A percentile compares a stretch with the other conserved stretches of the same genome.
Evolutionary conservation across 2,113 vertebrate genomes (phyloP).

Genomic region (Parus major): DNA sequence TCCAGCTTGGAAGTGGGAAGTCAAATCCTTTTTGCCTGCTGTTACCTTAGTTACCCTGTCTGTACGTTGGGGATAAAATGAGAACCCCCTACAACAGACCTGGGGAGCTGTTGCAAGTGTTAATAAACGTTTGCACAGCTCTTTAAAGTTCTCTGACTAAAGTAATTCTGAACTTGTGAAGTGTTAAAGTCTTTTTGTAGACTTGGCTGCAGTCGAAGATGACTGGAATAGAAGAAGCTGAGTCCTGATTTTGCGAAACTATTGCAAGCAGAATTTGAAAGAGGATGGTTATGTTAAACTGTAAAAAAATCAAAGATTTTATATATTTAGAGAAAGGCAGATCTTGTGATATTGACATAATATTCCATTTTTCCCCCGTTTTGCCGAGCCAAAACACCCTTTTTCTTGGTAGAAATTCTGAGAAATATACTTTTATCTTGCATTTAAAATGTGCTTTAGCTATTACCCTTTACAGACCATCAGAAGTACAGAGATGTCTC

Average conservation of each 20-base stretch:
- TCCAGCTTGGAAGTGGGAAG: slow-evolving; percentile 60
- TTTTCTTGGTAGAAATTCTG: not conserved
- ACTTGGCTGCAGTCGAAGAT: slow-evolving; percentile 8
- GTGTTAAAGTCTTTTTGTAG: slow-evolving; percentile 40
- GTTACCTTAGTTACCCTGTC: slow-evolving; percentile 57
- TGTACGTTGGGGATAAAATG: slow-evolving; percentile 10
- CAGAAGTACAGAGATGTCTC: not conserved
- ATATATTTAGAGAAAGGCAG: slow-evolving; percentile 4
- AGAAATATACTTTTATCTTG: not conserved
- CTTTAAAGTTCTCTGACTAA: not conserved
- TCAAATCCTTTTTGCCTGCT: slow-evolving; percentile 42
- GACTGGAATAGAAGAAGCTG: slow-evolving; percentile 19
- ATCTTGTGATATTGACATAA: not conserved
- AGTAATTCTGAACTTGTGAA: slow-evolving; percentile 20
- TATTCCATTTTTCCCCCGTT: not conserved
- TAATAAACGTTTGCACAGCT: slow-evolving; percentile 43
- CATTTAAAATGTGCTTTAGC: not conserved
- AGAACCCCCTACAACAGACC: slow-evolving; percentile 1
- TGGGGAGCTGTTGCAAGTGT: slow-evolving; percentile 9
- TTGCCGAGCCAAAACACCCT: not conserved
- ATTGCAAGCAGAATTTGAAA: slow-evolving; percentile 1
- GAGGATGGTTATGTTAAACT: not conserved
- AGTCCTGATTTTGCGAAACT: not conserved
- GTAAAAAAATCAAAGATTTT: not conserved
- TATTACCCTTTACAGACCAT: not conserved